Percentiles rank a stretch among this genome's conserved stretches.
Conservation (phyloP, 1,140 invertebrate genomes). For the Zaprionus ghesquierei region DNA sequence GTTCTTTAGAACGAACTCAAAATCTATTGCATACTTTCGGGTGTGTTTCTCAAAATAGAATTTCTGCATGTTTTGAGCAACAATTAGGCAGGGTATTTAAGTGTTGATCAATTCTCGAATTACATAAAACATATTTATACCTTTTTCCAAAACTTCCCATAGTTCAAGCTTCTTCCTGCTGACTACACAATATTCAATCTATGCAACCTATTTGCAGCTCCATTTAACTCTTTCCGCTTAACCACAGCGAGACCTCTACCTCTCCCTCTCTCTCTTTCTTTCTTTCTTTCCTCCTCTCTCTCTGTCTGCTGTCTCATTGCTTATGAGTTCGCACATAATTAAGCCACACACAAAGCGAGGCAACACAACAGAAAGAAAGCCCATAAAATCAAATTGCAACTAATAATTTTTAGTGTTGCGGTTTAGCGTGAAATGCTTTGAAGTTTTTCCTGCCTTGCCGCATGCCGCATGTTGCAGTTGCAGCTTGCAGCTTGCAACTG, state of each 20-base stretch:
- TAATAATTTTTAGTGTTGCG: constrained; percentile 44
- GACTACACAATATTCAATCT: not conserved
- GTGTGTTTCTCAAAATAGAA: not conserved
- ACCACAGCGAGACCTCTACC: not conserved
- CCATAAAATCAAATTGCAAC: constrained; percentile 68
- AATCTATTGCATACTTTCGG: not conserved
- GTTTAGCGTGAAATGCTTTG: constrained; percentile 16
- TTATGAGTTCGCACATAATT: constrained; percentile 72
- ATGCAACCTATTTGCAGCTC: not conserved
- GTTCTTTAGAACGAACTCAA: not conserved
- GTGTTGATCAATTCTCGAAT: too few species aligned
- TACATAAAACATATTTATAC: too few species aligned
- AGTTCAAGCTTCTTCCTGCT: not conserved
- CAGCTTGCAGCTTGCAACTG: not conserved
- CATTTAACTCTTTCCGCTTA: not conserved
- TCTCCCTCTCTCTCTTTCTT: not conserved
- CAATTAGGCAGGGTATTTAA: not conserved
- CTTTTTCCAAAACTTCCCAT: not conserved
- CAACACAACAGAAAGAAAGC: constrained; percentile 24
- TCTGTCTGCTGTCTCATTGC: not conserved
- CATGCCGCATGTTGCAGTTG: constrained; percentile 9
- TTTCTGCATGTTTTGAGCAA: not conserved
- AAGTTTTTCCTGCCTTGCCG: constrained; percentile 16
- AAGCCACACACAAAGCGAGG: constrained; percentile 54
- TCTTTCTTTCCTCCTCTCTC: not conserved